A percentile compares a stretch with the other conserved stretches of the same genome.
Conservation (phyloP, 2,797 vertebrate genomes). For the Champsocephalus esox region DNA sequence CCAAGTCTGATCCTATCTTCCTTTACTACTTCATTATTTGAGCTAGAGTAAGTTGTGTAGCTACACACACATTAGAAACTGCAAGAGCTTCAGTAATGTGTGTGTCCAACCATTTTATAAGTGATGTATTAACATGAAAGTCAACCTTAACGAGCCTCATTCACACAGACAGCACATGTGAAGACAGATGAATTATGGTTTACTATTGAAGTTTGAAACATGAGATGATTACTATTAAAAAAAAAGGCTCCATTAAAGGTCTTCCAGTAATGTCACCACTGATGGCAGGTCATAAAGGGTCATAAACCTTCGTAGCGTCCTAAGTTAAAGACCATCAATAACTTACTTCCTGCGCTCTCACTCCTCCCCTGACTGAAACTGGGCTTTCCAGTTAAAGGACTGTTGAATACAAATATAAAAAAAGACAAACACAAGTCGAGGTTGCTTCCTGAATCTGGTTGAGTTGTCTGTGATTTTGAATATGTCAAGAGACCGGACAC, state of each 20-base stretch:
- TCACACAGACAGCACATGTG: constrained; percentile 22
- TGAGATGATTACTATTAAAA: constrained; percentile 47
- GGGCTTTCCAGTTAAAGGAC: constrained; percentile 27
- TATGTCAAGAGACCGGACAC: constrained; percentile 1
- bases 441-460: neutral
- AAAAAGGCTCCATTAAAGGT: constrained; percentile 45
- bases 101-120: constrained; percentile 12
- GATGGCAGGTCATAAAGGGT: constrained; percentile 64
- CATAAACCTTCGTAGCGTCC: constrained; percentile 58
- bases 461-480: neutral
- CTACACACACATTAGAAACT: constrained; percentile 1
- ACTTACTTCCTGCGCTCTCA: constrained; percentile 56
- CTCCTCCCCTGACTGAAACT: constrained; percentile 31
- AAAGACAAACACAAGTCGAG: constrained; percentile 21
- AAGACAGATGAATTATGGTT: constrained; percentile 38
- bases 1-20: neutral
- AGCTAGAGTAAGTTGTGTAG: neutral
- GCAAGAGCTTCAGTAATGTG: neutral
- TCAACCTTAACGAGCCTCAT: constrained; percentile 30
- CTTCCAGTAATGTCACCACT: constrained; percentile 55
- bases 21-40: no score
- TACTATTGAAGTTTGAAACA: constrained; percentile 44
- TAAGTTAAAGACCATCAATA: constrained; percentile 68
- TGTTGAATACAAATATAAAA: neutral
- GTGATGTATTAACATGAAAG: constrained; percentile 53